Evolutionary conservation across 2,797 vertebrate genomes (phyloP), one percentile per base, ranked within the genome.

Genomic region (Serranus cabrilla): DNA sequence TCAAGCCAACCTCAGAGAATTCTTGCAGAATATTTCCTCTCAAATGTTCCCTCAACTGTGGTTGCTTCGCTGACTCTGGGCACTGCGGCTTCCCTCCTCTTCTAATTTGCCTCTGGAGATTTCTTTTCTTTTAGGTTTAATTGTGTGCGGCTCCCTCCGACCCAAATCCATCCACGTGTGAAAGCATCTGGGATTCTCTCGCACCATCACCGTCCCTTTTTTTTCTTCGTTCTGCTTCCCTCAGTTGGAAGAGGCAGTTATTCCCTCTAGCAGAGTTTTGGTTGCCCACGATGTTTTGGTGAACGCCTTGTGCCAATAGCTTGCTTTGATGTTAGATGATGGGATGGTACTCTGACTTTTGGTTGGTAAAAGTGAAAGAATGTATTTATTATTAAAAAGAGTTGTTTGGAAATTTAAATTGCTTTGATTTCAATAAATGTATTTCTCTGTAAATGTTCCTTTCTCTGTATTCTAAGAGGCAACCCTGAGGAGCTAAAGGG

Each of bases 161-260:
- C 57, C 34, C 39, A 60, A 82, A 68, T 34, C 47, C 57, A 23
- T 21, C 60, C 59, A 56, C 78, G 69, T 89, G 79, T 76, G 74
- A 57, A 81, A 65, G 50, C 61, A 27, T 58, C 7, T 42, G 79
- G 73, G 83, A 87, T 83, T 88, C 80, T 85, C 84, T 82, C 73
- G 47, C 74, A 60, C 62, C 67, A 42, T 27, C 55, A 7, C 23
- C 4, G 8, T 47, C n/a, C 4, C 39, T 16, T 57, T 42, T 71
- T 76, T 61, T 27, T 37, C 42, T 57, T 66, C 14, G 4, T 68
- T 64, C 65, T 25, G 25, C 67, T 66, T 62, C 27, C 50, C 20
- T 62, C 20, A 3, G 2, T 27, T 69, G 39, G 57, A 67, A 42
- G 3, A 17, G 70, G 60, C 59, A 25, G 25, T 46, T 37, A 45